Evolutionary conservation across 2,888 invertebrate species (phyloP).

Genomic region (Epistrophe eligans): DNA sequence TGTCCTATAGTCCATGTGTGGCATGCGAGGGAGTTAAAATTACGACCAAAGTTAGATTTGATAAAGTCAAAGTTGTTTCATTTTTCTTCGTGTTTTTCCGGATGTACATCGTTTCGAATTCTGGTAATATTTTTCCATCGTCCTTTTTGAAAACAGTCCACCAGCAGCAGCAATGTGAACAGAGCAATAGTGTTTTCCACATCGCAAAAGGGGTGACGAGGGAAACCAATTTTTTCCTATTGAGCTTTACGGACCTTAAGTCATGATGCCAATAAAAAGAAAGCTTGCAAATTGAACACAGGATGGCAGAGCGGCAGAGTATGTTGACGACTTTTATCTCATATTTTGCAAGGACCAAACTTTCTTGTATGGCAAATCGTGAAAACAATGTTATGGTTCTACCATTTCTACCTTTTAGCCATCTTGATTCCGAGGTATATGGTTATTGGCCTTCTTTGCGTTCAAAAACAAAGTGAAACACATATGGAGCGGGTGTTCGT

Average conservation of each 20-base stretch:
- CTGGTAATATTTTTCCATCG: slow-evolving; percentile 50
- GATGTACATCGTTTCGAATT: slow-evolving; percentile 65
- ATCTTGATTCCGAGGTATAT: slow-evolving; percentile 75
- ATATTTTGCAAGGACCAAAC: slow-evolving; percentile 74
- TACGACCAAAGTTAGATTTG: slow-evolving; percentile 76
- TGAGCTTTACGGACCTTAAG: slow-evolving; percentile 74
- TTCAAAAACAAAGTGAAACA: slow-evolving; percentile 62
- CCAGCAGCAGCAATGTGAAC: slow-evolving; percentile 43
- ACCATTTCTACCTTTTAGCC: slow-evolving; percentile 68
- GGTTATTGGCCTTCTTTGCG: slow-evolving; percentile 70
- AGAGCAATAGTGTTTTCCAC: slow-evolving; percentile 10
- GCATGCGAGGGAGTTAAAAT: slow-evolving; percentile 64
- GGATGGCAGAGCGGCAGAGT: slow-evolving; percentile 33
- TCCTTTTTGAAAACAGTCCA: slow-evolving; percentile 59
- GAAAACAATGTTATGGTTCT: slow-evolving; percentile 73
- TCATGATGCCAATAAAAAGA: slow-evolving; percentile 73
- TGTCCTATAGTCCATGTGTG: slow-evolving; percentile 43
- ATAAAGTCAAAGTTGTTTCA: slow-evolving; percentile 73
- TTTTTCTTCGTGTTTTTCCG: slow-evolving; percentile 44
- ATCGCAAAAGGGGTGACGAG: slow-evolving; percentile 60
- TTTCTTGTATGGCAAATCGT: slow-evolving; percentile 64
- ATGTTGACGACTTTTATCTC: slow-evolving; percentile 72
- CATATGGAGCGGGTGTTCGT: slow-evolving; percentile 63
- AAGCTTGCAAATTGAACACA: slow-evolving; percentile 74
- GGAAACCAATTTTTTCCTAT: slow-evolving; percentile 65